Evolutionary conservation across 1,140 invertebrate genomes (phyloP).

Genomic region (Hormaphis cornu): DNA sequence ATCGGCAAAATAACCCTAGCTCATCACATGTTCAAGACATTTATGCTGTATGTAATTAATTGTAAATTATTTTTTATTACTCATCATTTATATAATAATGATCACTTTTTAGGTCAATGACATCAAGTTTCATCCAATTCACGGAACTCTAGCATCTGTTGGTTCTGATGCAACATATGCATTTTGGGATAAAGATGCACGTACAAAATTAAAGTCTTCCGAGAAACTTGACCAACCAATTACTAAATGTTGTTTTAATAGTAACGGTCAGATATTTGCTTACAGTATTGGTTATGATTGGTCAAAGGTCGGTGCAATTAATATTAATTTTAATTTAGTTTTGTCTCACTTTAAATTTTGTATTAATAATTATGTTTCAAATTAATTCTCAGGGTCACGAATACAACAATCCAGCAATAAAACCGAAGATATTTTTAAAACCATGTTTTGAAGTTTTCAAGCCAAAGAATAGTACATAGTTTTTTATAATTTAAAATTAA

Average conservation of each 20-base stretch:
- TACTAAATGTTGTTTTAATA: constrained; percentile 87
- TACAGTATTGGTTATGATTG: constrained; percentile 98
- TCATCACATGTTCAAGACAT: constrained; percentile 69
- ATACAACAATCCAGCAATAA: constrained; percentile 85
- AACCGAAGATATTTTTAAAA: constrained; percentile 86
- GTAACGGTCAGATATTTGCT: constrained; percentile 94
- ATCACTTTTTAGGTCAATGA: constrained; percentile 77
- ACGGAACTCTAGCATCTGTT: constrained; percentile 93
- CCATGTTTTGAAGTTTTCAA: constrained; percentile 91
- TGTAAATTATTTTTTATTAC: too few species aligned
- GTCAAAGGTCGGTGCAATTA: constrained; percentile 60
- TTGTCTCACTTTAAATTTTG: constrained; percentile 33
- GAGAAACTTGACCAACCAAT: constrained; percentile 92
- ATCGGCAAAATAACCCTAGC: constrained; percentile 77
- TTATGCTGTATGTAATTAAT: constrained; percentile 55
- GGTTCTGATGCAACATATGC: constrained; percentile 97
- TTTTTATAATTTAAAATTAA: too few species aligned
- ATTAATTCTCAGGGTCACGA: constrained; percentile 68
- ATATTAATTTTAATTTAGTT: background rate
- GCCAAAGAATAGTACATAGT: constrained; percentile 45
- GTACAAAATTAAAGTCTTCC: constrained; percentile 96
- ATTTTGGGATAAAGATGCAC: constrained; percentile 99
- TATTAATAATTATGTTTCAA: too few species aligned
- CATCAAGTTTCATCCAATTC: constrained; percentile 93
- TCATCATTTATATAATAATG: background rate